These are phyloP conservation scores for Hyles lineata DNA, from an alignment of 2,888 invertebrate genomes.

Conservation along the genomic window DNA sequence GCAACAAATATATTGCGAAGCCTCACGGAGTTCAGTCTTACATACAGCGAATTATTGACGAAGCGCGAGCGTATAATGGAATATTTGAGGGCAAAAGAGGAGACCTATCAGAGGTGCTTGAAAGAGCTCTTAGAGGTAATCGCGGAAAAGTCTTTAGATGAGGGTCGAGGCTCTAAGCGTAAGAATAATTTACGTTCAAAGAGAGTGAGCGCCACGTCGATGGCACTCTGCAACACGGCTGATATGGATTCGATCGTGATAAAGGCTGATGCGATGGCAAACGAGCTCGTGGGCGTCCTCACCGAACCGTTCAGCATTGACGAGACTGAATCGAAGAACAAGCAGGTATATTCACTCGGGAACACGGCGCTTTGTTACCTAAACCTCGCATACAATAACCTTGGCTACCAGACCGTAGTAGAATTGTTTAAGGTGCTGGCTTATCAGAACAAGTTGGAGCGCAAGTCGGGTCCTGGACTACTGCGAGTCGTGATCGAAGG, in stretches of 20 bases:
- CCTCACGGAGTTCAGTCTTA: conserved; percentile 44
- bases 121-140: conserved; percentile 32
- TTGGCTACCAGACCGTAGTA: conserved; percentile 38
- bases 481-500: conserved; percentile 46
- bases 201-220: conserved; percentile 5
- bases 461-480: conserved; percentile 39
- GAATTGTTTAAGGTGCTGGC: conserved; percentile 40
- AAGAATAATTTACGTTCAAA: conserved; percentile 6
- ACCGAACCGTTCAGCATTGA: conserved; percentile 42
- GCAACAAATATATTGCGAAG: conserved; percentile 40
- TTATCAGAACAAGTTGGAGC: conserved; percentile 37
- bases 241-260: conserved; percentile 5
- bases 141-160: conserved; percentile 25
- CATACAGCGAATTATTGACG: conserved; percentile 39
- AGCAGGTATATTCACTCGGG: conserved; percentile 40
- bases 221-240: conserved; percentile 12
- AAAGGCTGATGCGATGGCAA: conserved; percentile 38
- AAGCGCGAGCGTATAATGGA: conserved; percentile 40
- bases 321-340: conserved; percentile 36
- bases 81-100: conserved; percentile 35
- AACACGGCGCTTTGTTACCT: conserved; percentile 45
- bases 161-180: conserved; percentile 6
- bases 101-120: conserved; percentile 34
- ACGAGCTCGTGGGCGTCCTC: conserved; percentile 36
- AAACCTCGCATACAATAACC: conserved; percentile 47